Conservation (phyloP, 2,888 invertebrate genomes). For the Minunthozetes semirufus region DNA sequence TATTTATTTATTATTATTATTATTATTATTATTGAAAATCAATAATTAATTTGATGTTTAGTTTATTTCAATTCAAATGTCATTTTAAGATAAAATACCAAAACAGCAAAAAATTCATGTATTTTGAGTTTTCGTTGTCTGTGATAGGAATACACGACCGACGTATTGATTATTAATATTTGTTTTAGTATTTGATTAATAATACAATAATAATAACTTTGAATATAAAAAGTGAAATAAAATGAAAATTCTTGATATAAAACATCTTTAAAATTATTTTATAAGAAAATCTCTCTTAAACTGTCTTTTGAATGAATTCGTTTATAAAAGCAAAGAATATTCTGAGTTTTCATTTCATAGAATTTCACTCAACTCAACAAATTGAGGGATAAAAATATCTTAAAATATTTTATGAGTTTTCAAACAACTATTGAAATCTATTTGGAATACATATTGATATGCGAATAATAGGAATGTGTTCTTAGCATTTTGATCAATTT, state of each 20-base stretch:
- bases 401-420: no score
- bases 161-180: background rate
- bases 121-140: constrained; percentile 14
- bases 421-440: no score
- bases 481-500: no score
- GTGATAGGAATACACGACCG: constrained; percentile 5
- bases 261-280: background rate
- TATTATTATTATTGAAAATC: no score
- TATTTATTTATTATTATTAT: no score
- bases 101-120: background rate
- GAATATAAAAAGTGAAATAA: background rate
- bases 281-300: background rate
- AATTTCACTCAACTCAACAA: no score
- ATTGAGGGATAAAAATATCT: no score
- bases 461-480: no score
- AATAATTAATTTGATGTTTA: constrained; percentile 1
- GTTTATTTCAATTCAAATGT: background rate
- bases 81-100: background rate
- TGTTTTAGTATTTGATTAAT: constrained; percentile 19
- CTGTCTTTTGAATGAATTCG: no score
- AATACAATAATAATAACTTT: constrained; percentile 7
- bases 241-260: background rate
- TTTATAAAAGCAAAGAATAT: no score
- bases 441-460: no score
- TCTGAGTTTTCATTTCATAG: no score